phyloP scores from a whole-genome alignment of 2,113 vertebrate genomes.

The Suricata suricatta region DNA sequence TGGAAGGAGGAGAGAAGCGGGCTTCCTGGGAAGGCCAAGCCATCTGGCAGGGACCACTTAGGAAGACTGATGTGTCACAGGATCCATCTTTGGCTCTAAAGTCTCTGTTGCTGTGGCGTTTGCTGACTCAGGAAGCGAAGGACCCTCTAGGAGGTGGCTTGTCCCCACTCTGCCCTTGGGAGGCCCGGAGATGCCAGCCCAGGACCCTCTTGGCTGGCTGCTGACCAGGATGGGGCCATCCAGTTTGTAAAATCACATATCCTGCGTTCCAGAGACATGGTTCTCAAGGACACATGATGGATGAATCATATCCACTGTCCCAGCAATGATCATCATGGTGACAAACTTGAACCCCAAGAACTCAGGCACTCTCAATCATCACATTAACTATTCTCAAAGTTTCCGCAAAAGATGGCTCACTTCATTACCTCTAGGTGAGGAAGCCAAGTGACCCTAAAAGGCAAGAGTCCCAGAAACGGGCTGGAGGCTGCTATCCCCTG shows the following conservation, averaged over 20 bases:
- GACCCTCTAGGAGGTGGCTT: not conserved
- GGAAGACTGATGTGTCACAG: not conserved
- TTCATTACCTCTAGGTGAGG: not conserved
- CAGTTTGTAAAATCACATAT: not conserved
- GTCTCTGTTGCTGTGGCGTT: not conserved
- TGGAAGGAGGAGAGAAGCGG: rapidly evolving
- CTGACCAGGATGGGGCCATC: not conserved
- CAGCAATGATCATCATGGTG: not conserved
- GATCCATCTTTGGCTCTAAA: not conserved
- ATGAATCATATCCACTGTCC: not conserved
- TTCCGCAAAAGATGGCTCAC: not conserved
- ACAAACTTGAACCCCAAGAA: not conserved
- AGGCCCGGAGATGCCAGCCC: not conserved
- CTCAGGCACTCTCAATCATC: not conserved
- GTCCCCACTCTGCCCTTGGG: not conserved
- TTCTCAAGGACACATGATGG: not conserved
- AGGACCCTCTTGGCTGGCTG: not conserved
- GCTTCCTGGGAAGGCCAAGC: not conserved
- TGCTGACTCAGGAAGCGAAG: not conserved
- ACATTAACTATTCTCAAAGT: not conserved
- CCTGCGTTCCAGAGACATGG: not conserved
- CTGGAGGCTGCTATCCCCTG: not conserved
- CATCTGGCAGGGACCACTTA: too few species aligned
- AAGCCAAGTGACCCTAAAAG: not conserved
- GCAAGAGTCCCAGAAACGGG: not conserved